These are phyloP conservation scores for Oxygymnocypris stewartii DNA, from an alignment of 2,113 vertebrate genomes.

Conservation along the genomic window DNA sequence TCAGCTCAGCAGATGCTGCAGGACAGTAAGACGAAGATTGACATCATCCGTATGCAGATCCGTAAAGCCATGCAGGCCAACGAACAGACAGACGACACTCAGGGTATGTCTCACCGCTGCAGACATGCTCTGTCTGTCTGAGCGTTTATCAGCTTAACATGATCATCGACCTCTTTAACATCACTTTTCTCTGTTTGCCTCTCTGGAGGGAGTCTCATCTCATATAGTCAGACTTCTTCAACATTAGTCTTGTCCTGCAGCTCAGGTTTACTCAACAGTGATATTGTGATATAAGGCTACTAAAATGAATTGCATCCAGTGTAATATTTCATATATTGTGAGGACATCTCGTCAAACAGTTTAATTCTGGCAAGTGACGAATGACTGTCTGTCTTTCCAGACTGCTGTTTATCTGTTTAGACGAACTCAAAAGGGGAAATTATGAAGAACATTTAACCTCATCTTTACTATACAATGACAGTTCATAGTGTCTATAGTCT, in stretches of 20 bases:
- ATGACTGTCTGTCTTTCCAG: not conserved
- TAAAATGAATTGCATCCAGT: not conserved
- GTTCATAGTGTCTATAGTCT: no score
- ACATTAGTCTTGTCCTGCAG: not conserved
- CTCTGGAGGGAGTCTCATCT: not conserved
- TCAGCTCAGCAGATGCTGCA: conserved; percentile 90
- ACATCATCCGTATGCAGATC: conserved; percentile 92
- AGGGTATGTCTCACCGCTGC: conserved; percentile 66
- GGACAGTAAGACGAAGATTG: conserved; percentile 91
- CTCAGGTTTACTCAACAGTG: not conserved
- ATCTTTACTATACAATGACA: not conserved
- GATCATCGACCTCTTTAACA: not conserved
- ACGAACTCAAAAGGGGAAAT: not conserved
- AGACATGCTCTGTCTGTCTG: conserved; percentile 25
- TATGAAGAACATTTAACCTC: not conserved
- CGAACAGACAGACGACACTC: conserved; percentile 78
- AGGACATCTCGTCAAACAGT: not conserved
- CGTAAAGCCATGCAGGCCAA: conserved; percentile 84
- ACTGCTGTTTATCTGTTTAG: not conserved
- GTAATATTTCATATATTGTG: not conserved
- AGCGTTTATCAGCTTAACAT: no score
- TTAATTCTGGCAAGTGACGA: not conserved
- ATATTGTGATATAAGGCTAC: not conserved
- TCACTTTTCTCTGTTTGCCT: not conserved
- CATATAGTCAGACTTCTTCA: not conserved